A percentile compares a stretch with the other conserved stretches of the same genome.
phyloP scores from a whole-genome alignment of 2,797 vertebrate genomes.

The Gymnothorax reevesii region DNA sequence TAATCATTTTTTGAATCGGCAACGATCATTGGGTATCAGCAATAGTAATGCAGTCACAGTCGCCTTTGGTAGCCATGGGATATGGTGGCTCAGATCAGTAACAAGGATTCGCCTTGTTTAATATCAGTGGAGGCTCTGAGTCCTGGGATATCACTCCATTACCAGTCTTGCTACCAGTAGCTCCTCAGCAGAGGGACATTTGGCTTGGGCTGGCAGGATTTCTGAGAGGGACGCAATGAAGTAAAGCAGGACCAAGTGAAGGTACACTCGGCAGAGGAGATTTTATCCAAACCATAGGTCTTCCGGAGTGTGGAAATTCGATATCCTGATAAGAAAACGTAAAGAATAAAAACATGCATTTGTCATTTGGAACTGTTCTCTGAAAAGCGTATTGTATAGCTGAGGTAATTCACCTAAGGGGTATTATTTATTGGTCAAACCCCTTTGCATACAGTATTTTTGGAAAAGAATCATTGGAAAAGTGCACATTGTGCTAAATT shows the following conservation, averaged over 20 bases:
- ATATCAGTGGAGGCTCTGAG: conserved; percentile 22
- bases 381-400: not conserved
- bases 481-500: not conserved
- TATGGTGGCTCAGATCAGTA: too few relatives aligned
- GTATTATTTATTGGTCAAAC: not conserved
- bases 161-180: not conserved
- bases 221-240: conserved; percentile 1
- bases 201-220: not conserved
- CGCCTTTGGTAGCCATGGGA: not conserved
- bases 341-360: not conserved
- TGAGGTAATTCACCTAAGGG: not conserved
- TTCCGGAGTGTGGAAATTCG: conserved; percentile 27
- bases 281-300: conserved; percentile 21
- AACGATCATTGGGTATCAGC: not conserved
- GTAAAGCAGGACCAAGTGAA: not conserved
- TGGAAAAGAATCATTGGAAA: not conserved
- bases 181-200: not conserved
- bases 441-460: conserved; percentile 44
- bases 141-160: not conserved
- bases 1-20: conserved; percentile 27
- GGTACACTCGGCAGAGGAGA: not conserved
- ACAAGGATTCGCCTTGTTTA: not conserved
- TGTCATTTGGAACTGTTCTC: not conserved
- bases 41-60: not conserved
- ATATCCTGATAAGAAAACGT: conserved; percentile 15